Base-by-base conservation (phyloP, 2,113 vertebrate genomes). In the Pionites leucogaster region DNA sequence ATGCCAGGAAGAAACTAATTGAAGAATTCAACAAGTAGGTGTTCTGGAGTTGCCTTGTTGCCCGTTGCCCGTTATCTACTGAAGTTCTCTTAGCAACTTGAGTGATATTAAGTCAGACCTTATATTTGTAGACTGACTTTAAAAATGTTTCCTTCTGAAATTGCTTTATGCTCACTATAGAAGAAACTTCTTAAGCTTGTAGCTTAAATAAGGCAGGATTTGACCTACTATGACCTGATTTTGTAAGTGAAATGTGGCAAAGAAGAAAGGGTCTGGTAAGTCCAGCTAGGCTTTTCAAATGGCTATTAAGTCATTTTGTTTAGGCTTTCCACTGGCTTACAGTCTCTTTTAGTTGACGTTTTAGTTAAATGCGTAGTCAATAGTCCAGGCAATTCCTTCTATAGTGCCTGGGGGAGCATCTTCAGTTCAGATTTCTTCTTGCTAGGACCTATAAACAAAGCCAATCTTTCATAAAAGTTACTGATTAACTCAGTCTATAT, bases 1-100 rank as follows among this genome's bases (percentile, higher is more conserved):
- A 98, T 0, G 69, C 96, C 29, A 98, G 98, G 64, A 98, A 93
- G 87, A 97, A 69, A 4, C 92, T 97, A 10, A 83, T 99, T 8
- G 98, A 99, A 59, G 98, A 98, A n/a, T 99, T 99, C 95, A 99
- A 99, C 98, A 98, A 92, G 99, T 99, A 88, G 71, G 95, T 49
- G 4, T 52, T 46, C 41, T 76, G n/a, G 44, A 85, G 47, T 35
- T 68, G 70, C 60, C 24, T 55, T 63, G 35, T 71, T 63, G 44
- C 28, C 18, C 72, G 19, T 60, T 93, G 24, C 24, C 35, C 64
- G 5, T 31, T 13, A 27, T 37, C 31, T 37, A 53, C 41, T 79
- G 29, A 82, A 68, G 33, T 74, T 50, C 50, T 68, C 17, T 53
- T 27, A 59, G 42, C 35, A 85, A 17, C 7, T n/a, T 2, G 0